Conservation (phyloP, 2,113 vertebrate genomes). For the Machaerirhynchus nigripectus region DNA sequence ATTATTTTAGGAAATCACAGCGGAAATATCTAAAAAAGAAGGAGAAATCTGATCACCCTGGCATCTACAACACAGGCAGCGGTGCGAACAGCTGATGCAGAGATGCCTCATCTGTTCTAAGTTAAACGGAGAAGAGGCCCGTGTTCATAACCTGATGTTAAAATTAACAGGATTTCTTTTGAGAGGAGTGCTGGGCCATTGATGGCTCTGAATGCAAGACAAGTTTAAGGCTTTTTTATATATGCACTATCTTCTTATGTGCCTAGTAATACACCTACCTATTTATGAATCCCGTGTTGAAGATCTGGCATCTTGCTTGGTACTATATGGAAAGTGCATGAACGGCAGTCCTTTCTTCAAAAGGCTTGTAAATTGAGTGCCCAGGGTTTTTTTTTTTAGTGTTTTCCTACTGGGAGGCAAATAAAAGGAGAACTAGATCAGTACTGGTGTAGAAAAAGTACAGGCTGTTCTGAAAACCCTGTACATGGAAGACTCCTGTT, state of each 20-base stretch:
- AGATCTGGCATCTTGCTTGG: background rate
- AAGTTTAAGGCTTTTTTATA: fast-evolving
- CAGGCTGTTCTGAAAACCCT: background rate
- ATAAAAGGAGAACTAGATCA: background rate
- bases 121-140: background rate
- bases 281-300: background rate
- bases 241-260: background rate
- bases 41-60: background rate
- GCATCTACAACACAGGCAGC: background rate
- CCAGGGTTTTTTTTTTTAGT: fast-evolving
- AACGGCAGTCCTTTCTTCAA: background rate
- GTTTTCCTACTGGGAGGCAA: background rate
- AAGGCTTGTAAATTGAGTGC: background rate
- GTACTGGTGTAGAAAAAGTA: background rate
- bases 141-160: background rate
- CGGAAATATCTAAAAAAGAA: background rate
- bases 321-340: background rate
- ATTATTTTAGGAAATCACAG: background rate
- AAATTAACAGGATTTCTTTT: background rate
- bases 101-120: background rate
- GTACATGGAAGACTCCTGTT: background rate
- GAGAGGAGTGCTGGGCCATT: background rate
- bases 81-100: background rate
- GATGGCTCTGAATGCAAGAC: background rate
- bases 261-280: background rate